phyloP scores from a whole-genome alignment of 2,113 vertebrate genomes.

The Phaetusa simplex region DNA sequence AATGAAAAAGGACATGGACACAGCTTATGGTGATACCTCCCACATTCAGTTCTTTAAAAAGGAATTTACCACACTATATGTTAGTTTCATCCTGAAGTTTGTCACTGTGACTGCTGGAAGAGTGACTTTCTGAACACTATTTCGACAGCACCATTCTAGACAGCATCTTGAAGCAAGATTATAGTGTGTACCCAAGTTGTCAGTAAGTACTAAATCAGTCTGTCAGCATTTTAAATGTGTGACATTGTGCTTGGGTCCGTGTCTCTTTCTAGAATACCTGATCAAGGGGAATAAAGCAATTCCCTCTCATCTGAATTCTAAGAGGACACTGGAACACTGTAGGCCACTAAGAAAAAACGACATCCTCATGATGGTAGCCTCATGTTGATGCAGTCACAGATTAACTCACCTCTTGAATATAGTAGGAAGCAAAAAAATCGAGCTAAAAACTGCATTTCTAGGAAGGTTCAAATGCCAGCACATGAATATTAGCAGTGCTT shows the following conservation, averaged over 20 bases:
- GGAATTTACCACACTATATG: neutral
- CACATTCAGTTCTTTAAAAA: neutral
- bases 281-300: neutral
- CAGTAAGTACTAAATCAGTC: conserved; percentile 35
- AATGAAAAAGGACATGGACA: neutral
- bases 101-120: neutral
- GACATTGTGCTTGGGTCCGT: neutral
- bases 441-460: neutral
- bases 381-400: neutral
- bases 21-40: neutral
- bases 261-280: neutral
- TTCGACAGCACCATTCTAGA: neutral
- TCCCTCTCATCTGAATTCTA: neutral
- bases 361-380: neutral
- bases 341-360: neutral
- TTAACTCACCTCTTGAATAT: neutral
- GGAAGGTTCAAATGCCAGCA: neutral
- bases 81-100: neutral
- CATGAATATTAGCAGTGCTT: conserved; percentile 9
- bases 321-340: neutral
- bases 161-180: conserved; percentile 2
- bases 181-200: conserved; percentile 2
- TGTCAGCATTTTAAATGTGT: neutral
- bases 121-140: neutral
- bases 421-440: neutral